Base-by-base conservation (phyloP, 2,113 vertebrate species). In the Zosterops pallidus region DNA sequence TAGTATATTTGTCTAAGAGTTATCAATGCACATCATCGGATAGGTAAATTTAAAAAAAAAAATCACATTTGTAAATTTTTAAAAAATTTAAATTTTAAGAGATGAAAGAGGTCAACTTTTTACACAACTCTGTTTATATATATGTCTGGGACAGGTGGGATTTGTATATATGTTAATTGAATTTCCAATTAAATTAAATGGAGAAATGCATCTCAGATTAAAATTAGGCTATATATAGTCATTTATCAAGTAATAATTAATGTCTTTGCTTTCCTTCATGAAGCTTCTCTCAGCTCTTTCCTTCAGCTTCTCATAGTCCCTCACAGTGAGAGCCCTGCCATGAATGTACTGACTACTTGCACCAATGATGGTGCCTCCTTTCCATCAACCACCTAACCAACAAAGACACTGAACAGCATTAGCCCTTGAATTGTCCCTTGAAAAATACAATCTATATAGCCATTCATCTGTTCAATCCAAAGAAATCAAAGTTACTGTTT, bases 351-450 rank as follows among this genome's bases (percentile, higher is more conserved):
- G 50, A 62, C 5, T 62, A 17, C 24, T 77, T 1, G 0, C 22
- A 29, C 24, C 24, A n/a, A 6, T 1, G 3, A 19, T 7, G 28
- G 9, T 83, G 7, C 1, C 52, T 87, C 29, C 31, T 25, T 80
- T n/a, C 37, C 14, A 26, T 3, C 0, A 0, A 6, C 17, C 3
- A 2, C 39, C 29, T n/a, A 37, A 62, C 3, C 20, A 11, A 21
- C 22, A 35, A 52, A 72, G 63, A 39, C 1, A 0, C 82, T 55
- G 79, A 82, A 65, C 25, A 82, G 7, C 9, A n/a, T 62, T 76
- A 77, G 24, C 11, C 42, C 31, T n/a, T 3, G 2, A 67, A 68
- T 59, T 42, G 2, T 7, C 26, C 47, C 2, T 1, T 76, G 31
- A 85, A 22, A 21, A 84, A 59, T 60, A 11, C 1, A 47, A 46